Evolutionary conservation across 2,797 vertebrate genomes (phyloP).

Genomic region (Macrochelys suwanniensis): DNA sequence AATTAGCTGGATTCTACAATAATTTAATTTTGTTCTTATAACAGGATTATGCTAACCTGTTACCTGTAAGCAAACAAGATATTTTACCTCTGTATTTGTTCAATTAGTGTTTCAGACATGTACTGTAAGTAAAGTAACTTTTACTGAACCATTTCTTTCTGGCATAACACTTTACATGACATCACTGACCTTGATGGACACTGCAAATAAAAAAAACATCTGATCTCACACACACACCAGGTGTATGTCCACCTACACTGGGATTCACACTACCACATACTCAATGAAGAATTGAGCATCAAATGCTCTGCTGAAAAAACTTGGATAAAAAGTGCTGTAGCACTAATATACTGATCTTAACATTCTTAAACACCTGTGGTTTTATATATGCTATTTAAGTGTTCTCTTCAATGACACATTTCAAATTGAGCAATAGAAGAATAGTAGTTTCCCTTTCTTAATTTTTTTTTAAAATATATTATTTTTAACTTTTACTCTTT

Average conservation of each 20-base stretch:
- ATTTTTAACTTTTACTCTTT: background rate
- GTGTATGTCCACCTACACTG: too few species aligned
- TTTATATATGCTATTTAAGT: background rate
- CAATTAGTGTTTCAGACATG: background rate
- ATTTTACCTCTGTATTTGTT: background rate
- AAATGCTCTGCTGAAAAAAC: background rate
- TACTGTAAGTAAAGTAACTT: background rate
- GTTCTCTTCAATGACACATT: background rate
- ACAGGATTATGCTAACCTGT: background rate
- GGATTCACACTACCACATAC: too few species aligned
- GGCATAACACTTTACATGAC: background rate
- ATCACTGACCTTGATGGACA: background rate
- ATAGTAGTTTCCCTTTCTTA: background rate
- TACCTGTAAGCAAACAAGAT: background rate
- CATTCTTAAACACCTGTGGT: background rate
- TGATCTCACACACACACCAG: too few species aligned
- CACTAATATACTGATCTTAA: background rate
- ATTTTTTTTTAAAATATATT: too few species aligned
- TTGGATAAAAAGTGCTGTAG: background rate
- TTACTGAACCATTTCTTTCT: background rate
- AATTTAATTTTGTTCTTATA: background rate
- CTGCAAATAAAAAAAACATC: too few species aligned
- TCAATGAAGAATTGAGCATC: background rate
- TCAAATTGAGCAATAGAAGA: background rate
- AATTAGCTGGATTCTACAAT: background rate